Base-by-base conservation (phyloP, 2,797 vertebrate species). In the Pteropus rufus region DNA sequence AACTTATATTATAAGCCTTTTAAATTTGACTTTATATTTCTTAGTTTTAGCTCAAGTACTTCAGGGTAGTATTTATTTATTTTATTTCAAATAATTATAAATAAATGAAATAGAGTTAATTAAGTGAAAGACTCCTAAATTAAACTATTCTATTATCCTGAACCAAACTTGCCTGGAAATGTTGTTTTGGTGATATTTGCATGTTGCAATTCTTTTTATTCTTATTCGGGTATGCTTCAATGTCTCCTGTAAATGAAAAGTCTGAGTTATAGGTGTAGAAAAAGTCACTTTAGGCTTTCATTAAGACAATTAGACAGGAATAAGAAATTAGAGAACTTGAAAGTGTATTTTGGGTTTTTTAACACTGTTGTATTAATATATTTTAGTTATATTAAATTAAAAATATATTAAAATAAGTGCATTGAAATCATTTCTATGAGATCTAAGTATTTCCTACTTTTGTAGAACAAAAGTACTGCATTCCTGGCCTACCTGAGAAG, bases 391-490 rank as follows among this genome's bases (percentile, higher is more conserved):
- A 18, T 49, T 49, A 49, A 49, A 49, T 49, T 49, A 49, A 49
- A 49, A 49, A 49, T 49, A 49, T 49, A 49, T 15, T 49, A 49
- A 87, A 92, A 85, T 21, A 34, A 5, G 10, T 92, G 16, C 44
- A 44, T 77, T 80, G 16, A 95, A 92, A 77, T 93, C 10, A 91
- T 95, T 86, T 86, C 24, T 73, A 2, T 89, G 79, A 93, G 23
- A 69, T 89, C 29, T 86, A 67, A 93, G 21, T 62, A 86, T 82
- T 86, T 95, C 44, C 44, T 95, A 62, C 88, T 81, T 89, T 73
- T 86, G 54, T 77, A 88, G 15, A 91, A 73, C 44, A 91, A 86
- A 90, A 93, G 24, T 75, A 64, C 18, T 75, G 18, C 64, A 24
- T 91, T 93, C 52, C 52, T 70, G 16, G 15, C 15, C n/a, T 80